Percentiles rank a stretch among this genome's conserved stretches.
Evolutionary conservation across 1,140 invertebrate species (phyloP).

Genomic region (Meteorus sp.): DNA sequence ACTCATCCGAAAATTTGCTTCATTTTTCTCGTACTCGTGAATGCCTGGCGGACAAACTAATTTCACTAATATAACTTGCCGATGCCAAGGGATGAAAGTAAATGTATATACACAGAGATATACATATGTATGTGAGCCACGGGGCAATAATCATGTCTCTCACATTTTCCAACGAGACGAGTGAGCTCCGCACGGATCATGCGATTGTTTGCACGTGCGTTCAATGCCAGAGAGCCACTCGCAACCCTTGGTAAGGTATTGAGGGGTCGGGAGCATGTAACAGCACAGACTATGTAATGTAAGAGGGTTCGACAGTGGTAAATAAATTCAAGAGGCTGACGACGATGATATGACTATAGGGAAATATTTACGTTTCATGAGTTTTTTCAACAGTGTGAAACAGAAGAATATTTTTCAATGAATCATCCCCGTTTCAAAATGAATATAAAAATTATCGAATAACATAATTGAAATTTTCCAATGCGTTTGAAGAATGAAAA

Average conservation of each 20-base stretch:
- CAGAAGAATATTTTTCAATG: too few relatives aligned
- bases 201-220: conserved; percentile 27
- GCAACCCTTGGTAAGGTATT: neutral
- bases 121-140: conserved; percentile 25
- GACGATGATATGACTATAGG: conserved; percentile 12
- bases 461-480: too few relatives aligned
- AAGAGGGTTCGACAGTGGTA: conserved; percentile 9
- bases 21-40: neutral
- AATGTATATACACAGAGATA: conserved; percentile 21
- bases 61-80: conserved; percentile 44
- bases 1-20: conserved; percentile 1
- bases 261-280: neutral
- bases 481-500: too few relatives aligned
- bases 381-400: neutral
- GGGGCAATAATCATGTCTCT: conserved; percentile 25
- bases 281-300: too few relatives aligned
- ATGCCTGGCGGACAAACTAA: conserved; percentile 42
- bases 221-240: conserved; percentile 14
- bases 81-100: conserved; percentile 3
- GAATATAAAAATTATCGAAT: too few relatives aligned
- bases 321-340: conserved; percentile 15
- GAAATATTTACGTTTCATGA: conserved; percentile 27
- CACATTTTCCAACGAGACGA: conserved; percentile 24
- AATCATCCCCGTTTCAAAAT: too few relatives aligned
- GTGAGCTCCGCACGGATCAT: conserved; percentile 1